These are phyloP conservation scores for Galeopterus variegatus DNA, from an alignment of 2,113 vertebrate genomes.

Conservation along the genomic window DNA sequence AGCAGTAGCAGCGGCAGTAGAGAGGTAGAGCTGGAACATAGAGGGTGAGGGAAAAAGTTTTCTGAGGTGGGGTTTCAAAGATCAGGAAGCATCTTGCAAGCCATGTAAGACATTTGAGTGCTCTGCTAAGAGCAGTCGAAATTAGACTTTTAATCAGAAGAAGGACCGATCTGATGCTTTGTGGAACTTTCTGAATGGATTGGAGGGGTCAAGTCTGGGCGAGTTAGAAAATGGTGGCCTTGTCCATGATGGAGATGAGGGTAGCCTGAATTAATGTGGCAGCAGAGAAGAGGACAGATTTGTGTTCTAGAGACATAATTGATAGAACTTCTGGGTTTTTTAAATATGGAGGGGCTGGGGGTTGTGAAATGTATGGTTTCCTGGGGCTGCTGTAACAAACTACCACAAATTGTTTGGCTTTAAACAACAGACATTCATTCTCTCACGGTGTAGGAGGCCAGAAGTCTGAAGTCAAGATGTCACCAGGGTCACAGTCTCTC, in stretches of 20 bases:
- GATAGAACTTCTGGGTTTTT: not conserved
- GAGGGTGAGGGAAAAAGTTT: not conserved
- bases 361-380: not conserved
- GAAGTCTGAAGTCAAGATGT: not conserved
- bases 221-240: not conserved
- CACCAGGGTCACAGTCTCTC: not conserved
- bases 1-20: not conserved
- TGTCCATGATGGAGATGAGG: not conserved
- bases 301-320: not conserved
- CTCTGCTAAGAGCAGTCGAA: not conserved
- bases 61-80: not conserved
- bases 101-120: not conserved
- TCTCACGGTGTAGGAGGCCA: not conserved
- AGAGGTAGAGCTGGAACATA: not conserved
- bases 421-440: not conserved
- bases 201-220: not conserved
- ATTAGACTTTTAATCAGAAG: not conserved
- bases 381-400: not conserved
- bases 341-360: not conserved
- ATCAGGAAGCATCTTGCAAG: not conserved
- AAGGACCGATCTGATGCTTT: not conserved
- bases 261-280: not conserved
- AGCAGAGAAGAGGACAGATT: not conserved
- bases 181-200: not conserved
- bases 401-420: not conserved